phyloP scores from a whole-genome alignment of 2,888 invertebrate species.

The Arctia plantaginis region DNA sequence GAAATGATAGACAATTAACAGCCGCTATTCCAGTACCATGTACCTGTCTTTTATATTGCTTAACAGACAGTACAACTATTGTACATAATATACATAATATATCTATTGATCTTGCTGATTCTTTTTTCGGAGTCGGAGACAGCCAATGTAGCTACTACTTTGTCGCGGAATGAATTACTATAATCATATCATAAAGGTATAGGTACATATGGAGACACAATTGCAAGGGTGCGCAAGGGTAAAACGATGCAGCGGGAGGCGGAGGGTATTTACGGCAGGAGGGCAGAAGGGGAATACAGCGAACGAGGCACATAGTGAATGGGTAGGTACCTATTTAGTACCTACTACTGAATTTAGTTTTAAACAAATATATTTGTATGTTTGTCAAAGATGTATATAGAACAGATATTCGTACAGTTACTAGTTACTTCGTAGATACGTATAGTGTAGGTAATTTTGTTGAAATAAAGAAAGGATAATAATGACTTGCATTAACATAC shows the following conservation, averaged over 20 bases:
- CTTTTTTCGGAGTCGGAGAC: background rate
- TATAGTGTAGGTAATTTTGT: too few relatives aligned
- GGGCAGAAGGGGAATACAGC: background rate
- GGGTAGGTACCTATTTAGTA: background rate
- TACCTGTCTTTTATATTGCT: too few relatives aligned
- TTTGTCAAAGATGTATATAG: too few relatives aligned
- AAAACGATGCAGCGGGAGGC: background rate
- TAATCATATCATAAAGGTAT: background rate
- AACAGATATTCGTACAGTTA: too few relatives aligned
- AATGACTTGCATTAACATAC: background rate
- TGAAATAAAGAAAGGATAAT: too few relatives aligned
- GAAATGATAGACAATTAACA: too few relatives aligned
- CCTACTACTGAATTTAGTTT: background rate
- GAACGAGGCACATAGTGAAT: background rate
- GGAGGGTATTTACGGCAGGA: background rate
- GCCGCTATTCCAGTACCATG: too few relatives aligned
- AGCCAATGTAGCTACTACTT: background rate
- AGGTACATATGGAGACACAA: background rate
- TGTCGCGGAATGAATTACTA: background rate
- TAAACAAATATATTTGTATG: too few relatives aligned
- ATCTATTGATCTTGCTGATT: too few relatives aligned
- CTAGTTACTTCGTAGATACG: too few relatives aligned
- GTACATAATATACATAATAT: too few relatives aligned
- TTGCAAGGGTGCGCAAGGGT: background rate
- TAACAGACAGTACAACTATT: too few relatives aligned